Evolutionary conservation across 1,140 invertebrate genomes (phyloP).

Genomic region (Saxidomus purpurata): DNA sequence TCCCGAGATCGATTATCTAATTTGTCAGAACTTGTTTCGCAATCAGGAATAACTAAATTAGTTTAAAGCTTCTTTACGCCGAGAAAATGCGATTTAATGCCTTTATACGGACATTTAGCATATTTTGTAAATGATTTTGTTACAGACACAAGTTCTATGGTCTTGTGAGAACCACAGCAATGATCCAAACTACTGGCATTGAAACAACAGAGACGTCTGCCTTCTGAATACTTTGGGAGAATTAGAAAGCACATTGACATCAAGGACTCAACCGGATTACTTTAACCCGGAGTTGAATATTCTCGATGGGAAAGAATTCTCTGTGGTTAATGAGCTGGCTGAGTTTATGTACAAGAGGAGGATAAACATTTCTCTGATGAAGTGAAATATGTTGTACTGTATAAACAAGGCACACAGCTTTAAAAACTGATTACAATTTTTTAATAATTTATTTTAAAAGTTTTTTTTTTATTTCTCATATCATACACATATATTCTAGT

Average conservation of each 20-base stretch:
- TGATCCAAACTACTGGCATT: background rate
- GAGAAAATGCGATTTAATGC: background rate
- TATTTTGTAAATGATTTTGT: background rate
- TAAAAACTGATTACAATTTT: too few relatives aligned
- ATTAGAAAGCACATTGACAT: background rate
- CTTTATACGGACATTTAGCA: background rate
- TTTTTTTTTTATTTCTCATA: too few relatives aligned
- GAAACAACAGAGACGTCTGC: background rate
- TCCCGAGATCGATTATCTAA: background rate
- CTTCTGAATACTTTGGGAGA: background rate
- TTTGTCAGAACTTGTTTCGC: background rate
- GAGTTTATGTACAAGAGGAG: background rate
- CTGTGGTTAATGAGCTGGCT: background rate
- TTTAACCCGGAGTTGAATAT: background rate
- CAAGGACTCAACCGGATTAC: background rate
- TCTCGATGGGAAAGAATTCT: background rate
- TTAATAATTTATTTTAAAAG: too few relatives aligned
- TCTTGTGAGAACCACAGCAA: background rate
- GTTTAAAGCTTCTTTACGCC: background rate
- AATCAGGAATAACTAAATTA: background rate
- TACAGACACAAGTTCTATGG: background rate
- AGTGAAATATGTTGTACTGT: too few relatives aligned
- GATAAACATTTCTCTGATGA: too few relatives aligned
- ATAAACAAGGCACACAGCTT: too few relatives aligned
- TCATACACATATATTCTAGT: too few relatives aligned